Conservation (phyloP, 2,113 vertebrate genomes). For the Lagopus leucura region DNA sequence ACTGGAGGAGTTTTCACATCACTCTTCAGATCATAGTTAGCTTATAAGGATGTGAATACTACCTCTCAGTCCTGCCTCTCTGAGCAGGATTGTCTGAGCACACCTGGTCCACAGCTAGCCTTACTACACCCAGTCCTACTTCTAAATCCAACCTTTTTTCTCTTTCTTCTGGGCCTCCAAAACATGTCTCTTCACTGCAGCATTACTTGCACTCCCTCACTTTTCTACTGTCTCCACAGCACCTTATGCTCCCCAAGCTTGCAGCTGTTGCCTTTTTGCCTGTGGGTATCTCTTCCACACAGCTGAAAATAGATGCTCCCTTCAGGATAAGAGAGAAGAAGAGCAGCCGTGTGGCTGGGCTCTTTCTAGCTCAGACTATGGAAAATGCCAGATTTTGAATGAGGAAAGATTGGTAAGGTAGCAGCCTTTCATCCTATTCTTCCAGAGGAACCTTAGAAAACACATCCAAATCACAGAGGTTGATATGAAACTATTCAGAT, state of each 20-base stretch:
- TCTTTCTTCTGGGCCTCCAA: not conserved
- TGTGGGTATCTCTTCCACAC: not conserved
- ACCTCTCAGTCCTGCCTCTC: not conserved
- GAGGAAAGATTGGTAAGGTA: not conserved
- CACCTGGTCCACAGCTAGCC: too few relatives aligned
- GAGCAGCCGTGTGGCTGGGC: not conserved
- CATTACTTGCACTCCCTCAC: not conserved
- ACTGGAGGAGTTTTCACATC: not conserved
- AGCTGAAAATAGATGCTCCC: not conserved
- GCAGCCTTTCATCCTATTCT: not conserved
- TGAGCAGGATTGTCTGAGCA: not conserved
- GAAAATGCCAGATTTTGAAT: accelerated
- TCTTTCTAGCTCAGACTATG: not conserved
- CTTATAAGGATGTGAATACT: not conserved
- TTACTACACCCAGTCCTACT: not conserved
- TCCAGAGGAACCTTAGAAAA: not conserved
- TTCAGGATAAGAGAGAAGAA: not conserved
- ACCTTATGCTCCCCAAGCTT: not conserved
- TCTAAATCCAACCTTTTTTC: not conserved
- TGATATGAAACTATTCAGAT: not conserved
- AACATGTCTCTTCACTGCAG: not conserved
- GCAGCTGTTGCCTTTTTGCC: not conserved
- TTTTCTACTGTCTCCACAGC: not conserved
- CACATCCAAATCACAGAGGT: not conserved
- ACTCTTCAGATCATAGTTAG: not conserved